Conservation (phyloP, 2,113 vertebrate species). For the Corapipo altera region DNA sequence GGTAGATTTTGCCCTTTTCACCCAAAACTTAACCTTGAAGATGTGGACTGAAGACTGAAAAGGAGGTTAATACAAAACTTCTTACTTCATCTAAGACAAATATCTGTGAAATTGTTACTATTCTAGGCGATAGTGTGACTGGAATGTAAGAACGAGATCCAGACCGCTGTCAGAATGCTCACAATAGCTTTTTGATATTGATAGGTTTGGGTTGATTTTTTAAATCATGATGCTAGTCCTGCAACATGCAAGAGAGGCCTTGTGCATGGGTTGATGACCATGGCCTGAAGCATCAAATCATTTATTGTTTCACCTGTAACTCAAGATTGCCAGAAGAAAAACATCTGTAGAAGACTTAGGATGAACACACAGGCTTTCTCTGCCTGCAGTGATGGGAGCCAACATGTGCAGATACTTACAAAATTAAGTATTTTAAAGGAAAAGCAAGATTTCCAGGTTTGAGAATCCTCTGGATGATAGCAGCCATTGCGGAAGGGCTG, state of each 20-base stretch:
- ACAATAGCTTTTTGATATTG: background rate
- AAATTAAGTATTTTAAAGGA: background rate
- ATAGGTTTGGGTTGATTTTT: background rate
- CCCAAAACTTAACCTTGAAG: background rate
- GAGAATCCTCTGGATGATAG: background rate
- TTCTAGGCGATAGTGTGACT: background rate
- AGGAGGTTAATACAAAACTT: background rate
- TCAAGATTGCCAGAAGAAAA: background rate
- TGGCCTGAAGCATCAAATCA: background rate
- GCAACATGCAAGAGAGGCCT: background rate
- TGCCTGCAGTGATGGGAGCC: background rate
- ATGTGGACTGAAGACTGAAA: background rate
- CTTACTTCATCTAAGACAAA: background rate
- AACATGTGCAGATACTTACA: background rate
- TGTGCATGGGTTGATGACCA: fast-evolving
- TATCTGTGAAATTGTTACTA: background rate
- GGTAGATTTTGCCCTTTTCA: background rate
- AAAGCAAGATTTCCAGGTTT: background rate
- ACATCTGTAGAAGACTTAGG: background rate
- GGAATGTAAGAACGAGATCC: background rate
- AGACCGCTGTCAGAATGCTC: background rate
- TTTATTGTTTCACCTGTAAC: background rate
- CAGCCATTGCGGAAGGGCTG: background rate
- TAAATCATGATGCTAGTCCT: background rate
- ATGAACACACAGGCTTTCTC: background rate